Conservation (phyloP, 2,113 vertebrate species). For the Daboia siamensis region DNA sequence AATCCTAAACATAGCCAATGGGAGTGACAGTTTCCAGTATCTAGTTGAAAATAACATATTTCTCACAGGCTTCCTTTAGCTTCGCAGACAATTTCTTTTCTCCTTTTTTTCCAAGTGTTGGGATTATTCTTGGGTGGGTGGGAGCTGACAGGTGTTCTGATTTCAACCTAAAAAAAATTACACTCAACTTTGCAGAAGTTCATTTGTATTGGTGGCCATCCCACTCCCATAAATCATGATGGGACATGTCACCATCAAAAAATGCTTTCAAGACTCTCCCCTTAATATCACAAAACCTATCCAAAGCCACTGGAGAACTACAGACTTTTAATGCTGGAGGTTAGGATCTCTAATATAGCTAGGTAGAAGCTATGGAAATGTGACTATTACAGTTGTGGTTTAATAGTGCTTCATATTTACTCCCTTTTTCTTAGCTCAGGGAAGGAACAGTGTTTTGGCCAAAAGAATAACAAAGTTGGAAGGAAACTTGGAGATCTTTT, state of each 20-base stretch:
- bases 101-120: conserved; percentile 50
- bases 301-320: conserved; percentile 19
- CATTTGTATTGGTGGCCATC: conserved; percentile 67
- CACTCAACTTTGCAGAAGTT: conserved; percentile 59
- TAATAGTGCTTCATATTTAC: fast-evolving
- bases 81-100: conserved; percentile 63
- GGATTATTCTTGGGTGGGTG: conserved; percentile 39
- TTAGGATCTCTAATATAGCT: neutral
- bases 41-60: conserved; percentile 55
- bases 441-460: neutral
- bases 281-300: conserved; percentile 40
- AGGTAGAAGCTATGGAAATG: fast-evolving
- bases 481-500: too few species aligned
- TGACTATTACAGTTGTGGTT: fast-evolving
- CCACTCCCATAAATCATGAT: conserved; percentile 58
- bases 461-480: too few species aligned
- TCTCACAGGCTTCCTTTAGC: conserved; percentile 62
- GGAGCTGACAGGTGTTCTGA: conserved; percentile 56
- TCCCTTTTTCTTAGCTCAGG: neutral
- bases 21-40: conserved; percentile 53
- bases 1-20: conserved; percentile 49
- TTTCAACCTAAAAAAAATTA: conserved; percentile 60
- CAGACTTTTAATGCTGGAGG: neutral
- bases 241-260: conserved; percentile 64
- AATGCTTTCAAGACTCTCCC: conserved; percentile 46